These are phyloP conservation scores for human DNA, from an alignment of 2,113 vertebrate genomes.

Conservation along the genomic window DNA sequence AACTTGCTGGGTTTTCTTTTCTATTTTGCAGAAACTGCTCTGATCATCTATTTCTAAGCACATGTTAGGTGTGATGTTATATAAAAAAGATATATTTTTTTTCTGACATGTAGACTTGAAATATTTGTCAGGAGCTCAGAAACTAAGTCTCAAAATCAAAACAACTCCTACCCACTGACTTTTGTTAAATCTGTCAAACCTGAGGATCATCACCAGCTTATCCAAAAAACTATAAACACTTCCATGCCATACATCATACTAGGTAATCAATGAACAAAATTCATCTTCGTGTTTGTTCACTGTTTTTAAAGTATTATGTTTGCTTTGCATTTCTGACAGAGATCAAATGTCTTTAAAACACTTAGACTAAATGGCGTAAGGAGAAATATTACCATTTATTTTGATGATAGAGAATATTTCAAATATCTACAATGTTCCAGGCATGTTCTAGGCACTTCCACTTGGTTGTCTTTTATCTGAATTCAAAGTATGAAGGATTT, in stretches of 20 bases:
- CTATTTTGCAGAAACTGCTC: not conserved
- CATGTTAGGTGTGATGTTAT: not conserved
- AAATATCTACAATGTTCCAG: not conserved
- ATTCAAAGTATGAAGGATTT: not conserved
- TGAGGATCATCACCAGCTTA: not conserved
- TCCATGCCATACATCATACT: not conserved
- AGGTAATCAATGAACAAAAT: not conserved
- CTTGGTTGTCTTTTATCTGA: not conserved
- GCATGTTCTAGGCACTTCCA: not conserved
- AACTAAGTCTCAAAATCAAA: not conserved
- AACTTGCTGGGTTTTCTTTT: not conserved
- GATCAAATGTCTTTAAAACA: conserved; percentile 5
- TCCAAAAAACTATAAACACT: not conserved
- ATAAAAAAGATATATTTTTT: not conserved
- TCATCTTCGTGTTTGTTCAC: not conserved
- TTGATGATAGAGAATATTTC: not conserved
- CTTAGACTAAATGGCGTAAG: not conserved
- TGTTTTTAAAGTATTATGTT: not conserved
- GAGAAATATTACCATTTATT: not conserved
- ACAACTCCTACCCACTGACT: not conserved
- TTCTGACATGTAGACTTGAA: not conserved
- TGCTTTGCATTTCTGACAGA: not conserved
- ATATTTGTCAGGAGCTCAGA: not conserved
- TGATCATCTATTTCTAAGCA: not conserved
- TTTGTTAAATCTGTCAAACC: not conserved